Conservation (phyloP, 2,113 vertebrate species). For the Rousettus leschenaultii region DNA sequence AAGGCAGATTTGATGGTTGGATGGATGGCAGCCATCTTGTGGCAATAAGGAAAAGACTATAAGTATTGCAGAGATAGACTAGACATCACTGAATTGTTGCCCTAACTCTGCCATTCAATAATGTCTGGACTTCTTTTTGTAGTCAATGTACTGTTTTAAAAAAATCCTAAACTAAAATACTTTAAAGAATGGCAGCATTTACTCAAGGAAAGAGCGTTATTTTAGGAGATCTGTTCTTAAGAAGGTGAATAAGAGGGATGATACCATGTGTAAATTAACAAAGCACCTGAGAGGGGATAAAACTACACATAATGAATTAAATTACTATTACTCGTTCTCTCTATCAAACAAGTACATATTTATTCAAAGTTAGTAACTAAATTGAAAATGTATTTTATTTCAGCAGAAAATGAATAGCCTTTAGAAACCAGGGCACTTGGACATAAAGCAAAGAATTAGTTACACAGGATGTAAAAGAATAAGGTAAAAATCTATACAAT, state of each 20-base stretch:
- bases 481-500: slow-evolving; percentile 5
- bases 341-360: neutral
- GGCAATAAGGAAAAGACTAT: neutral
- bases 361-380: slow-evolving; percentile 36
- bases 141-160: neutral
- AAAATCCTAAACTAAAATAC: neutral
- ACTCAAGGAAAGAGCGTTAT: neutral
- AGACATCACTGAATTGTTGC: neutral
- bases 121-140: neutral
- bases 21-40: neutral
- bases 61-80: neutral
- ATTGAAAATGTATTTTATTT: slow-evolving; percentile 65
- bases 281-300: neutral
- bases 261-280: neutral
- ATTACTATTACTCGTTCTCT: neutral
- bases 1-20: neutral
- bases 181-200: neutral
- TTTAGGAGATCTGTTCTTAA: neutral
- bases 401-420: slow-evolving; percentile 52
- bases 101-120: neutral
- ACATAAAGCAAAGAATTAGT: slow-evolving; percentile 17
- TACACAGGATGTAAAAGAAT: neutral
- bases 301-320: neutral
- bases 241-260: neutral
- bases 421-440: neutral